Base-by-base conservation (phyloP, 2,113 vertebrate species). In the Neomonachus schauinslandi region DNA sequence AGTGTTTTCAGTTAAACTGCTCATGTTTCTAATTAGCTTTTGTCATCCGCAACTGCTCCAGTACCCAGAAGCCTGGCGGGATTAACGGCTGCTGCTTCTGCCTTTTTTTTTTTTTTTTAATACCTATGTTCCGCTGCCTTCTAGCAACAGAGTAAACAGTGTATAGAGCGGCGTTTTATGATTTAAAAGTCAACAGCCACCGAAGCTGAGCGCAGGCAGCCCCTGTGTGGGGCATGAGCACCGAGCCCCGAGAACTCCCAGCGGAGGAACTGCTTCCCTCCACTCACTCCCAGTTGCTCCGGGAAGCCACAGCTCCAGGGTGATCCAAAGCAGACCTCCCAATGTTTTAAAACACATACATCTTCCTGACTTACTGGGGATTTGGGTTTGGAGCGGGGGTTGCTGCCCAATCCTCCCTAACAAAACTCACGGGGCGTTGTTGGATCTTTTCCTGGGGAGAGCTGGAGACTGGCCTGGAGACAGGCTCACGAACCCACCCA, bases 11-110 rank as follows among this genome's bases (percentile, higher is more conserved):
- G 98, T 99, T 99, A 99, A 98, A 98, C 98, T 81, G 98, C 98
- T 99, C 98, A 99, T 99, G 99, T 98, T 99, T 99, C 98, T 98
- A 99, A 99, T 99, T 99, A 99, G 98, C 98, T 98, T 98, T 98
- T 99, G 99, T 99, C 99, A 99, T 99, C 98, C 97, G 57, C 97
- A 98, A 98, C 98, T 98, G 98, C 98, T 98, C 53, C 94, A 92
- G 98, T 98, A 98, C 98, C 99, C 99, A 99, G 98, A 98, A 99
- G 99, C 98, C 98, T 99, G 98, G 98, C 98, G 98, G 99, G 99
- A 99, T 99, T 99, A 99, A 99, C 98, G 99, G 98, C 98, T 98
- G 98, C 98, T 85, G 71, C 97, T 97, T 95, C 97, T 39, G 79
- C 7, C 0, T 36, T 97, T 97, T 97, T 24, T 36, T 77, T 49